phyloP scores from a whole-genome alignment of 2,797 vertebrate species.

The Pachyuromys duprasi region DNA sequence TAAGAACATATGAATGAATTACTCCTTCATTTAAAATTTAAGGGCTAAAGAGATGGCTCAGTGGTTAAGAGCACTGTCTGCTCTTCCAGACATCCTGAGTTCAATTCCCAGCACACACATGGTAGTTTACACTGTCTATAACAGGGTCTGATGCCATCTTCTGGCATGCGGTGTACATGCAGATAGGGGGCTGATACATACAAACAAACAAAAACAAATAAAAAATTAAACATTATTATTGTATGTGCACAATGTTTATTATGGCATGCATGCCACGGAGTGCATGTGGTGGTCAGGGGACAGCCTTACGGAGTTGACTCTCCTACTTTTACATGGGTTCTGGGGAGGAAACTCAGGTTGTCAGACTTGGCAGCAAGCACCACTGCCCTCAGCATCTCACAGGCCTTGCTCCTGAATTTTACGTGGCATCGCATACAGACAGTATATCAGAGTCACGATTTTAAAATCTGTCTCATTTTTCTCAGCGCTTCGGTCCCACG shows the following conservation, averaged over 20 bases:
- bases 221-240: background rate
- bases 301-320: background rate
- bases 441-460: background rate
- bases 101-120: too few species aligned
- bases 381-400: background rate
- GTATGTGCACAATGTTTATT: background rate
- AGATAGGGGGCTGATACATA: too few species aligned
- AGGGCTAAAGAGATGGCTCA: too few species aligned
- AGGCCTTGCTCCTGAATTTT: slow-evolving; percentile 10
- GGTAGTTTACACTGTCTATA: too few species aligned
- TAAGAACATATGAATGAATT: background rate
- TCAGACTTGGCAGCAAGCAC: background rate
- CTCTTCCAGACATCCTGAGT: too few species aligned
- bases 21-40: slow-evolving; percentile 20
- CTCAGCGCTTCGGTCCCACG: background rate
- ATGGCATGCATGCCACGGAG: background rate
- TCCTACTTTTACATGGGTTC: background rate
- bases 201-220: too few species aligned
- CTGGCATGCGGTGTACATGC: too few species aligned
- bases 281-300: background rate
- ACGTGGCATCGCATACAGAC: background rate
- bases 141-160: too few species aligned
- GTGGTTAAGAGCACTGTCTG: too few species aligned
- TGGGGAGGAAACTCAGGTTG: background rate
- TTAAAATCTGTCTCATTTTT: slow-evolving; percentile 58